Conservation (phyloP, 1,140 invertebrate genomes). For the Cotesia vestalis region DNA sequence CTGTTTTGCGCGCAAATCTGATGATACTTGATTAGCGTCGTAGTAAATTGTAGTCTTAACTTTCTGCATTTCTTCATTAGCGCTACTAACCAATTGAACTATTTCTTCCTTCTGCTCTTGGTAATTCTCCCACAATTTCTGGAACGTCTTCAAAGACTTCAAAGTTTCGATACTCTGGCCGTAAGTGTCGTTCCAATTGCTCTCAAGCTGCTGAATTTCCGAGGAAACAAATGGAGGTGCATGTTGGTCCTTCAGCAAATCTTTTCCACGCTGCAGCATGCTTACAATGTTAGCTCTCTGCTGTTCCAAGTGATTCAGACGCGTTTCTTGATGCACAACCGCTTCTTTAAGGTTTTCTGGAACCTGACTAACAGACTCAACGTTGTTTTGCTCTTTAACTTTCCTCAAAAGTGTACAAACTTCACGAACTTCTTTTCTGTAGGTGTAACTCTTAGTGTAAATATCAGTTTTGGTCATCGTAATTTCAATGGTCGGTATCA, state of each 20-base stretch:
- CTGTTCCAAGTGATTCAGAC: slow-evolving; percentile 83
- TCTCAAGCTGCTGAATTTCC: slow-evolving; percentile 84
- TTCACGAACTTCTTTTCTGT: slow-evolving; percentile 86
- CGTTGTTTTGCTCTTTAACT: slow-evolving; percentile 76
- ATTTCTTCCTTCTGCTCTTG: slow-evolving; percentile 86
- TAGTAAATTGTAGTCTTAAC: slow-evolving; percentile 65
- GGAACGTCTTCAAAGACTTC: slow-evolving; percentile 82
- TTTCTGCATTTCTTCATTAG: slow-evolving; percentile 80
- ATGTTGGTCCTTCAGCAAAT: slow-evolving; percentile 84
- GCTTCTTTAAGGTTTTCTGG: slow-evolving; percentile 78
- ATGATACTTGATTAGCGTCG: slow-evolving; percentile 68
- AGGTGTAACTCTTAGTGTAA: slow-evolving; percentile 91
- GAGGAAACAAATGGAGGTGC: slow-evolving; percentile 86
- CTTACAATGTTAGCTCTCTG: slow-evolving; percentile 88
- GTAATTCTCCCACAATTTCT: slow-evolving; percentile 88
- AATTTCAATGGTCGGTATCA: slow-evolving; percentile 91
- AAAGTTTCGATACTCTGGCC: slow-evolving; percentile 84
- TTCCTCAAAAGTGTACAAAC: slow-evolving; percentile 79
- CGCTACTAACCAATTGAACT: slow-evolving; percentile 79
- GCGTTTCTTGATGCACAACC: slow-evolving; percentile 80
- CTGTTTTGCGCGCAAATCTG: slow-evolving; percentile 79
- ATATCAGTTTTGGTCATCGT: slow-evolving; percentile 92
- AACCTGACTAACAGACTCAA: slow-evolving; percentile 74
- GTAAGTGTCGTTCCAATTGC: slow-evolving; percentile 88
- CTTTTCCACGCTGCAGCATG: slow-evolving; percentile 89